Percentiles rank a stretch among this genome's conserved stretches.
phyloP scores from a whole-genome alignment of 2,113 vertebrate genomes.

The Pterocles gutturalis region DNA sequence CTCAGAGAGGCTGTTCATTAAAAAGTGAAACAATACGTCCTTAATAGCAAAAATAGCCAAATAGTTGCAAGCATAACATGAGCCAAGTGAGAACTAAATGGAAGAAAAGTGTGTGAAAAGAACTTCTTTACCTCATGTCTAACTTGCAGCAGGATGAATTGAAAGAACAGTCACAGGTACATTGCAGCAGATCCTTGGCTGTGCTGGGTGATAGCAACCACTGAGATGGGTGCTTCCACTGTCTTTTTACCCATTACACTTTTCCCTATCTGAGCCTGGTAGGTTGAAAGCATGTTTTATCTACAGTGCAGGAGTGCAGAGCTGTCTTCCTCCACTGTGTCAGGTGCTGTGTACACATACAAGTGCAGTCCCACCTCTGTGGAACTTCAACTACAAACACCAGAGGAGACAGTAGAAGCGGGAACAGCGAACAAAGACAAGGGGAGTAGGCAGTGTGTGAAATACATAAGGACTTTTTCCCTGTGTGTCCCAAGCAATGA shows the following conservation, averaged over 20 bases:
- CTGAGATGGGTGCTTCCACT: fast-evolving
- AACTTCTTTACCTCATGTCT: neutral
- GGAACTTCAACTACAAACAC: neutral
- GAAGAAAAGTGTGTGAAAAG: neutral
- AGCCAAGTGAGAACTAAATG: neutral
- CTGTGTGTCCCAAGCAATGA: neutral
- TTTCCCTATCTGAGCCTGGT: fast-evolving
- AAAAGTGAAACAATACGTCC: neutral
- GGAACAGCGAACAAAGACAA: neutral
- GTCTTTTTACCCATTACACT: neutral
- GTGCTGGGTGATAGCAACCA: neutral
- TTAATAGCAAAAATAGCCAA: neutral
- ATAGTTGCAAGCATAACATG: neutral
- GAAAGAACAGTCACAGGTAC: neutral
- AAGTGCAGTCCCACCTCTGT: neutral
- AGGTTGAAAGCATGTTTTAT: neutral
- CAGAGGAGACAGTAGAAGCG: neutral
- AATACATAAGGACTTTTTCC: neutral
- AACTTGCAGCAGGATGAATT: neutral
- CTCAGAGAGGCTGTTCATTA: neutral
- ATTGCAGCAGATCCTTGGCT: neutral
- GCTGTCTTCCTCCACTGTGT: neutral
- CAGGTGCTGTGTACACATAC: neutral
- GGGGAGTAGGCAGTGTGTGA: neutral
- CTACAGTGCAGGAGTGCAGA: neutral